Evolutionary conservation across 2,113 vertebrate species (phyloP), one percentile per base, ranked within the genome.

Genomic region (Anoura caudifer): DNA sequence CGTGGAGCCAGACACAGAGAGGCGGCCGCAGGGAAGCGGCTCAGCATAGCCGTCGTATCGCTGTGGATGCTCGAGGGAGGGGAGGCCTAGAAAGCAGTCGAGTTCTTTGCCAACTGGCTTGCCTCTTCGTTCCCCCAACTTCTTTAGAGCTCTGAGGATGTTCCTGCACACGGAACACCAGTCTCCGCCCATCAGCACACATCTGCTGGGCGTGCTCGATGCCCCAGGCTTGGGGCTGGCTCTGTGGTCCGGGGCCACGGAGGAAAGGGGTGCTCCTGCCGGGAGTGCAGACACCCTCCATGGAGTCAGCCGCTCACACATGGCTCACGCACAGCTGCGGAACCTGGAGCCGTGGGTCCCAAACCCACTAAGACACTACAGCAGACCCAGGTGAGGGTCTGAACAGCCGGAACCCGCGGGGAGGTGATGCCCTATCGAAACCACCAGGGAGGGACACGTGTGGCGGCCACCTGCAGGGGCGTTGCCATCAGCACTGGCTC

Each of bases 311-410:
- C 8, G 0, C 16, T 2, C 6, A 14, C 9, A 17, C 0, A 11
- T 14, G 2, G 31, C 24, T 19, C 28, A 4, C 3, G 3, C 14
- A 1, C 9, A 0, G 19, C 65, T 76, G 73, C 28, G 4, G 73
- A 10, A 43, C 45, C 43, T 1, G 10, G 7, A 12, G 5, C 54
- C 12, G 13, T 4, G 24, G 45, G 33, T 15, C 28, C 56, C 54
- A 70, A n/a, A 56, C 7, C 15, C 0, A 24, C 43, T 1, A 4
- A 56, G 45, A n/a, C 26, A 1, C 6, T 0, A 7, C 3, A 2
- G 33, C 22, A 28, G 50, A 15, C 31, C 4, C 15, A 7, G 47
- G 16, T 4, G 38, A 38, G 24, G 1, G 0, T 45, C 31, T 0
- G 28, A 52, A 45, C 31, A 12, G 76, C 77, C 22, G 13, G 50